Evolutionary conservation across 2,797 vertebrate genomes (phyloP).

Genomic region (Salmo trutta): DNA sequence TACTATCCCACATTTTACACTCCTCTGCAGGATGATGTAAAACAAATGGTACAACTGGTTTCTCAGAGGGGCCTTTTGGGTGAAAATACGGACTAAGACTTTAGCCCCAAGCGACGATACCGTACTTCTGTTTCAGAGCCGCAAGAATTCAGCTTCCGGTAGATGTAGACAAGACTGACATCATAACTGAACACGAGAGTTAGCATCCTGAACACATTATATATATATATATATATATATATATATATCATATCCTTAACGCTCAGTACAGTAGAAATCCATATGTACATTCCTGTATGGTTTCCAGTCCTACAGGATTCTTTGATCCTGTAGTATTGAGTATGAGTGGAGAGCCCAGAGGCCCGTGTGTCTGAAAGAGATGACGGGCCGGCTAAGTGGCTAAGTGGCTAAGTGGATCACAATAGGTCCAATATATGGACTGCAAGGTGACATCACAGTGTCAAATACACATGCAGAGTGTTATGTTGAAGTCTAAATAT

Average conservation of each 20-base stretch:
- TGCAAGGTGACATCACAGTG: background rate
- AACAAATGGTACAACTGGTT: constrained; percentile 26
- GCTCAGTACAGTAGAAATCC: constrained; percentile 55
- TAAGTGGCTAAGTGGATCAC: constrained; percentile 15
- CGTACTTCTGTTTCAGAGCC: constrained; percentile 25
- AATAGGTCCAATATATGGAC: background rate
- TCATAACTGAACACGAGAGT: constrained; percentile 44
- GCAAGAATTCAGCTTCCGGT: constrained; percentile 35
- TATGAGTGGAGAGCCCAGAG: background rate
- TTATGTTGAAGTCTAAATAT: background rate
- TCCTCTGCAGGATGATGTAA: constrained; percentile 31
- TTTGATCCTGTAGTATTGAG: constrained; percentile 53
- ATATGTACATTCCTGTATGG: constrained; percentile 45
- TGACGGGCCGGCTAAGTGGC: background rate
- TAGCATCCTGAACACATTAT: constrained; percentile 32
- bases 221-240: no score
- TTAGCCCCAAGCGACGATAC: background rate
- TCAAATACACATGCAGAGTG: background rate
- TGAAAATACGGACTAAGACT: constrained; percentile 42
- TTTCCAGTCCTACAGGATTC: background rate
- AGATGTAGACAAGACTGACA: constrained; percentile 40
- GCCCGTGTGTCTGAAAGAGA: background rate
- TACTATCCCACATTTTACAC: constrained; percentile 35
- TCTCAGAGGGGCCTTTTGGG: constrained; percentile 34
- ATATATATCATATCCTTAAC: constrained; percentile 47